These are phyloP conservation scores for Acestrorhynchus altus DNA, from an alignment of 2,797 vertebrate genomes.

Conservation along the genomic window DNA sequence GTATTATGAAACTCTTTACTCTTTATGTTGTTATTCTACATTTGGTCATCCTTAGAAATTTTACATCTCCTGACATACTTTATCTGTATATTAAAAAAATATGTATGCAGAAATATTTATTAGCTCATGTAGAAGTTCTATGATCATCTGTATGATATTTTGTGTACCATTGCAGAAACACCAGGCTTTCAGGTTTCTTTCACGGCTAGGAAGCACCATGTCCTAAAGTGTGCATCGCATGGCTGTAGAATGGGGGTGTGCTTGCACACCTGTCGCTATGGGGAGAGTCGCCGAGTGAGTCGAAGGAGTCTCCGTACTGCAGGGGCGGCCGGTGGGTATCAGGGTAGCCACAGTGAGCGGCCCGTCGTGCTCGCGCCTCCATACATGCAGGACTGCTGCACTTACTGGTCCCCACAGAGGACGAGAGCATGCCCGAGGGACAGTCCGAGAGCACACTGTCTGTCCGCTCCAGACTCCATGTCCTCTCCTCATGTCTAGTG, in stretches of 20 bases:
- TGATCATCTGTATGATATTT: no score
- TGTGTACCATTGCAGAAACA: background rate
- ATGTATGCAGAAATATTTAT: no score
- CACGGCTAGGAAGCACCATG: background rate
- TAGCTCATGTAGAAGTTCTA: no score
- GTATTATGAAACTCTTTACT: no score
- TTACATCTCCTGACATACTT: no score
- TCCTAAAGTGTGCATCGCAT: constrained; percentile 6
- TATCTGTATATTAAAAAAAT: no score
- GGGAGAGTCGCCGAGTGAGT: constrained; percentile 94
- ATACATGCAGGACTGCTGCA: constrained; percentile 96
- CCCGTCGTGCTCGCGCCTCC: constrained; percentile 90
- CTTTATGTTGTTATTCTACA: no score
- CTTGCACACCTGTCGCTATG: constrained; percentile 93
- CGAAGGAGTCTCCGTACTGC: constrained; percentile 91
- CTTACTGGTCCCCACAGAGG: constrained; percentile 96
- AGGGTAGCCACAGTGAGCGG: constrained; percentile 85
- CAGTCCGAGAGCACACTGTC: constrained; percentile 95
- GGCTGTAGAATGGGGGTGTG: constrained; percentile 62
- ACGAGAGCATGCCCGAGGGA: constrained; percentile 92
- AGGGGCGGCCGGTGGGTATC: constrained; percentile 81
- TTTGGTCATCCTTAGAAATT: no score
- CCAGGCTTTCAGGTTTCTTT: no score
- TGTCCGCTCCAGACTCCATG: constrained; percentile 94
- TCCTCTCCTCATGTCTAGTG: constrained; percentile 91